Base-by-base conservation (phyloP, 1,140 invertebrate species). In the Drosophila varians region DNA sequence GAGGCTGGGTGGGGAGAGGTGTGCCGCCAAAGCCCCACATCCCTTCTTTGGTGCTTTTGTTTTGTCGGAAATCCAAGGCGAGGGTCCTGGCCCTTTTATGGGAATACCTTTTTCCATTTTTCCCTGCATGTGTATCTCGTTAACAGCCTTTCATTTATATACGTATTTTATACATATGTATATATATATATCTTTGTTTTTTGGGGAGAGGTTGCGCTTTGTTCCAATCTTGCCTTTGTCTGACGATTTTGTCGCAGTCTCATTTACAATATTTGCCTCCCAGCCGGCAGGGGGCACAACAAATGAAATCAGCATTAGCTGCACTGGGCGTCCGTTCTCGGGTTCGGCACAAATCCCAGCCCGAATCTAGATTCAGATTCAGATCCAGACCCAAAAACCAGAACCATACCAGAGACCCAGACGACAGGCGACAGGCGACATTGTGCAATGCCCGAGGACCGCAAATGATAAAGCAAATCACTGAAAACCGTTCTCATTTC, bases 231-330 rank as follows among this genome's bases (percentile, higher is more conserved):
- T 56, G 65, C 77, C 42, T 80, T 80, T 80, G 77, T 80, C 77
- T 72, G 77, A 80, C 57, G 72, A 73, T 80, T 80, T 80, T 80
- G 77, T 80, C 77, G 77, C 77, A 80, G 77, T 80, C 78, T 82
- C 78, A 82, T 82, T 82, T 82, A 82, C 78, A 82, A 82, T 82
- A 82, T 82, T 82, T 82, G 73, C 79, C 72, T 54, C 53, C 46
- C 56, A 58, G 46, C 62, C 38, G 23, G 57, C 57, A 53, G 53
- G 45, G 40, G 19, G 38, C 60, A 74, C 69, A 78, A 78, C 55
- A 80, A 80, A 80, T 80, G 66, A 56, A 76, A 80, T 80, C 72
- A 80, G 66, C 77, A 78, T 77, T 78, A 80, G 77, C 65, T 80
- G 72, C 77, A 80, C 53, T 69, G 61, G 70, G 16, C 16, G 14